phyloP scores from a whole-genome alignment of 2,113 vertebrate species.

The Corydoras sp. region DNA sequence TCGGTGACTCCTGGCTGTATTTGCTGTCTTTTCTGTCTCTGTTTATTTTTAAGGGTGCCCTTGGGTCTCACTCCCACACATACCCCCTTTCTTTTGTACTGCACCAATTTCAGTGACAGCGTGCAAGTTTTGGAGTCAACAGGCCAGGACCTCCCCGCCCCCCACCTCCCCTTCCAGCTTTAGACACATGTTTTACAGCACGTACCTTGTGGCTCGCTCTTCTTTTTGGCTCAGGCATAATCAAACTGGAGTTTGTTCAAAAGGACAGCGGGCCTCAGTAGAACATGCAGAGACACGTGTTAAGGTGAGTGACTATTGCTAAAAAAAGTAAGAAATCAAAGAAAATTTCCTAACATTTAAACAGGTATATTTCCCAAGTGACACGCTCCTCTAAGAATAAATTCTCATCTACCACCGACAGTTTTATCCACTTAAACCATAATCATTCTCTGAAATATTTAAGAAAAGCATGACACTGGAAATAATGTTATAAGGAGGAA shows the following conservation, averaged over 20 bases:
- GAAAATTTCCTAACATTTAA: conserved; percentile 5
- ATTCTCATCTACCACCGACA: background rate
- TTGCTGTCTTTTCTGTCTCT: conserved; percentile 19
- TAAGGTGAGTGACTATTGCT: conserved; percentile 17
- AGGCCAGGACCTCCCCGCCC: conserved; percentile 54
- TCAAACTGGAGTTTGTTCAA: conserved; percentile 66
- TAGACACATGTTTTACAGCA: conserved; percentile 63
- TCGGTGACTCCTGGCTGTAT: conserved; percentile 13
- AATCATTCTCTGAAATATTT: too few relatives aligned
- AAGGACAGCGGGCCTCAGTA: conserved; percentile 39
- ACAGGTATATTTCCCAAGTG: conserved; percentile 1
- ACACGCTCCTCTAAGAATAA: background rate
- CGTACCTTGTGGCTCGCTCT: conserved; percentile 62
- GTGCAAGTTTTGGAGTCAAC: conserved; percentile 61
- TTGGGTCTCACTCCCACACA: conserved; percentile 32
- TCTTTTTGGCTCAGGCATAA: conserved; percentile 65
- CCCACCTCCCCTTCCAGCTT: conserved; percentile 34
- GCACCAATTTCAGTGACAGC: conserved; percentile 39
- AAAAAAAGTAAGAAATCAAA: conserved; percentile 13
- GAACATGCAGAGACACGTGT: conserved; percentile 22
- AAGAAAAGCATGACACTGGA: too few relatives aligned
- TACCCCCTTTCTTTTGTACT: conserved; percentile 33
- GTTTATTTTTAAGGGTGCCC: conserved; percentile 43
- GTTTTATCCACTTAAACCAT: background rate
- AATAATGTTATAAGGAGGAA: too few relatives aligned